Conservation (phyloP, 92 coral and sea anemone species). For the Palythoa caribaeorum region DNA sequence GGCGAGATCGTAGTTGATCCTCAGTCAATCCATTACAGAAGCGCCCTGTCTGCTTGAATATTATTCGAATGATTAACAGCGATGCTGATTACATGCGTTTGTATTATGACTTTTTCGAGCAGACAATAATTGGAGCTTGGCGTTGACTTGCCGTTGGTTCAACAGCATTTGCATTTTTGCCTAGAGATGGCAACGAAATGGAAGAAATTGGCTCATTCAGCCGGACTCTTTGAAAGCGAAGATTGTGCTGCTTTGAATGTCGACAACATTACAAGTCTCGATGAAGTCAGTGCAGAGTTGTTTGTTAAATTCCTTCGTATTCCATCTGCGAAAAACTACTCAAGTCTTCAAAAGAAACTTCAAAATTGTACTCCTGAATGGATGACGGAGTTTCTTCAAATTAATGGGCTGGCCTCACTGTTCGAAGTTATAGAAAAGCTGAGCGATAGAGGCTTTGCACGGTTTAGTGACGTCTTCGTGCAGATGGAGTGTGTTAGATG, state of each 20-base stretch:
- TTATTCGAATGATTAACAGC: neutral
- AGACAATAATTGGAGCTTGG: neutral
- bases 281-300: slow-evolving; percentile 78
- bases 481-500: slow-evolving; percentile 92
- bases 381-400: slow-evolving; percentile 85
- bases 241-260: slow-evolving; percentile 44
- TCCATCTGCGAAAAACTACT: slow-evolving; percentile 81
- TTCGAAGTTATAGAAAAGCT: slow-evolving; percentile 91
- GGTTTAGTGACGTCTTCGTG: slow-evolving; percentile 82
- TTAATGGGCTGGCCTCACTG: slow-evolving; percentile 80
- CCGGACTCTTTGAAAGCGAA: slow-evolving; percentile 49
- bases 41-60: neutral
- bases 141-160: neutral
- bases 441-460: slow-evolving; percentile 71
- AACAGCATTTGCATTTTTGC: neutral
- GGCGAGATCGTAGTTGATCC: neutral
- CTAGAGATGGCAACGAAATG: slow-evolving; percentile 63
- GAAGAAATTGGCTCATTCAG: slow-evolving; percentile 60
- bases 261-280: slow-evolving; percentile 59
- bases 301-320: slow-evolving; percentile 79
- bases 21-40: neutral
- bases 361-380: slow-evolving; percentile 78
- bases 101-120: neutral
- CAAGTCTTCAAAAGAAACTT: slow-evolving; percentile 71
- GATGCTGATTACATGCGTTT: neutral